Evolutionary conservation across 2,113 vertebrate genomes (phyloP), one percentile per base, ranked within the genome.

Genomic region (Solea solea): DNA sequence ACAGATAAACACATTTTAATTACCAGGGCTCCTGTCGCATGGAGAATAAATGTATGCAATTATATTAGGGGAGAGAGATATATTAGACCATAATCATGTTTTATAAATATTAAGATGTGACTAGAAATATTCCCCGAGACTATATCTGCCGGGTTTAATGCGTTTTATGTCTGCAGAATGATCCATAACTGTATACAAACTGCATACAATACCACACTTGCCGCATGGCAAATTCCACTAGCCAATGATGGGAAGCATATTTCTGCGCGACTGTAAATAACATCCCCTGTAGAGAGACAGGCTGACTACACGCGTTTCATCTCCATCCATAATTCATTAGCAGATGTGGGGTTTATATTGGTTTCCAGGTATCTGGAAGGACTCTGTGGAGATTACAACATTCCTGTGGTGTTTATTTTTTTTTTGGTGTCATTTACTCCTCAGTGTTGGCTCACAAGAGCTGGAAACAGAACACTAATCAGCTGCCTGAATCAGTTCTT

Each of bases 281-380:
- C 76, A 67, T 69, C 54, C 72, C 60, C 71, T 69, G 70, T 45
- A 63, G 81, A 82, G 76, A 78, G 74, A 79, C 62, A 67, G 64
- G n/a, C 48, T 0, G 59, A 66, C 81, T 45, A 81, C 83, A 82
- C 76, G 75, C 64, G 67, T 87, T 85, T 82, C 76, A 78, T 79
- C 64, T 60, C 63, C 79, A 89, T 91, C 81, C 78, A 88, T 91
- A 85, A 89, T 90, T 89, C 78, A 89, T 84, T n/a, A 78, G 40
- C 81, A 87, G 84, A 86, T 86, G 86, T 90, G 83, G 21, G 79
- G 58, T 77, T 73, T 75, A 67, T 82, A 80, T 85, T 79, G 74
- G 65, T 77, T 88, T 87, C 79, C 76, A 86, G 81, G 85, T 87
- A 85, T 88, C 61, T 74, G 66, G 64, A 53, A 78, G 79, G 66